A percentile compares a stretch with the other conserved stretches of the same genome.
phyloP scores from a whole-genome alignment of 2,888 invertebrate species.

The Tetranychus piercei region DNA sequence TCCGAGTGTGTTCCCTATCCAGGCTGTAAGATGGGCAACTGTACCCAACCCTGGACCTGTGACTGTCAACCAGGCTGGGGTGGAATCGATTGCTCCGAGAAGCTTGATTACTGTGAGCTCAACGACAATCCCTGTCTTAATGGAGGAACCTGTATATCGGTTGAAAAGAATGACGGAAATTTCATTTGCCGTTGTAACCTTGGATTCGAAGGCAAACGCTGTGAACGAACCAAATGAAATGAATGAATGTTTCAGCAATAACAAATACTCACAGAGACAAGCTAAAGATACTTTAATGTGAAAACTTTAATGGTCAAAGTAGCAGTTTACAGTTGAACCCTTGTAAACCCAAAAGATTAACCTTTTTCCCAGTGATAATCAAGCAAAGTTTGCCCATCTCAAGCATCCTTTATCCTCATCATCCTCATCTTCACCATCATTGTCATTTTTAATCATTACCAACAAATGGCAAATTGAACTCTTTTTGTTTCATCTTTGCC shows the following conservation, averaged over 20 bases:
- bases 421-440: too few relatives aligned
- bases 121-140: conserved; percentile 17
- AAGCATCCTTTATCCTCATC: too few relatives aligned
- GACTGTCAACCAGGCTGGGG: conserved; percentile 70
- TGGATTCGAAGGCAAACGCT: conserved; percentile 29
- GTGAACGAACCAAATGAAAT: conserved; percentile 22
- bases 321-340: too few relatives aligned
- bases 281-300: too few relatives aligned
- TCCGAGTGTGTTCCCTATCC: conserved; percentile 56
- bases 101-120: conserved; percentile 19
- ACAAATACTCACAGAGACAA: background rate
- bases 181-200: conserved; percentile 28
- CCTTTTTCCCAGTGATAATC: too few relatives aligned
- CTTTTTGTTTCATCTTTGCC: too few relatives aligned
- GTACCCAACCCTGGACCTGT: conserved; percentile 73
- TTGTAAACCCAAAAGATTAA: too few relatives aligned
- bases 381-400: too few relatives aligned
- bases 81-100: conserved; percentile 53
- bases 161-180: conserved; percentile 16
- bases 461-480: too few relatives aligned
- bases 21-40: conserved; percentile 66
- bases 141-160: conserved; percentile 19
- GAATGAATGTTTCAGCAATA: background rate
- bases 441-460: too few relatives aligned
- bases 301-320: too few relatives aligned